Base-by-base conservation (phyloP, 2,797 vertebrate genomes). In the Orientallactaga sibirica region DNA sequence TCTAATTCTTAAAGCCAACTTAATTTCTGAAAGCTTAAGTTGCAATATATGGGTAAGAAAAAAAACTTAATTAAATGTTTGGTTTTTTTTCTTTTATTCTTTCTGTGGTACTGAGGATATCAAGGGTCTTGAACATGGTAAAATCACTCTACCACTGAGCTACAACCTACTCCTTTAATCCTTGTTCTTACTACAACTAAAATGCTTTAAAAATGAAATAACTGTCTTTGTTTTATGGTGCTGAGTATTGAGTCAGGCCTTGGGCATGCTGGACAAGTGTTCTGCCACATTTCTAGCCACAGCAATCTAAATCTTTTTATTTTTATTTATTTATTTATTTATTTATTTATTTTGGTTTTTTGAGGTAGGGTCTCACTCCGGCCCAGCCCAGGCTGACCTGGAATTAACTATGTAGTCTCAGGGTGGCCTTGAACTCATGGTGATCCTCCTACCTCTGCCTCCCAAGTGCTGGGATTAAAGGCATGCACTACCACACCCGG, bases 21-120 rank as follows among this genome's bases (percentile, higher is more conserved):
- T 93, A 92, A n/a, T 90, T 94, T 80, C 58, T 85, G 88, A 94
- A 86, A 95, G 64, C 88, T 81, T 79, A 90, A 84, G 55, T 83
- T 92, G 43, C 12, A 92, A 33, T 81, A 91, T 64, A 2, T 81
- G 84, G 4, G 20, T 62, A 82, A 79, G 12, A 87, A 82, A n/a
- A 22, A 66, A 52, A 52, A 7, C 52, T 52, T 52, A 52, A 73
- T 80, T 29, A 77, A 82, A 89, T 76, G 85, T 5, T 77, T 93
- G 15, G 68, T 75, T n/a, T 83, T 86, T 84, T 74, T 86, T 74
- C 5, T 8, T 6, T 66, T 25, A 5, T 66, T 66, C 24, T 25
- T 66, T 66, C 19, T 62, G 14, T 62, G 4, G 61, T 18, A 62
- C 61, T 62, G 61, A 62, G 61, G 52, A 52, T 52, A 52, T 52